These are phyloP conservation scores for Thermophis baileyi DNA, from an alignment of 2,113 vertebrate species.

Conservation along the genomic window DNA sequence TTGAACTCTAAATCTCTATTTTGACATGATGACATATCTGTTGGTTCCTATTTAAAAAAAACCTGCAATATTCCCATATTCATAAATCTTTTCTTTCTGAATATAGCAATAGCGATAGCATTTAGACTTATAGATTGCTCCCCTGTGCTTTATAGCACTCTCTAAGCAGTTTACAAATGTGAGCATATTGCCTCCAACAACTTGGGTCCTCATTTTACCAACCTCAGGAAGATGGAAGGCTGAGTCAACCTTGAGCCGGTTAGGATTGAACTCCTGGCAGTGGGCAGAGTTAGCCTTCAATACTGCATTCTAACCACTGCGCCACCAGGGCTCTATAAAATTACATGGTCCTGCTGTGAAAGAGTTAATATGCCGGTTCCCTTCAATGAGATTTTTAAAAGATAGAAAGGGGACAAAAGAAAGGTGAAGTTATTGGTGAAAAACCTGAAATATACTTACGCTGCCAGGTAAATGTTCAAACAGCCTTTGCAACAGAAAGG, in stretches of 20 bases:
- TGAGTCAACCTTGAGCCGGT: neutral
- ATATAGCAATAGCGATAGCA: neutral
- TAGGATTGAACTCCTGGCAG: neutral
- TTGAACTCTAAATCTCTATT: neutral
- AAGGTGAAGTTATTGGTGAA: constrained; percentile 49
- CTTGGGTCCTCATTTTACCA: neutral
- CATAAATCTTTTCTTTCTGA: constrained; percentile 35
- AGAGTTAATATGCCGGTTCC: constrained; percentile 36
- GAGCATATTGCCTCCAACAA: neutral
- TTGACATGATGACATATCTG: neutral
- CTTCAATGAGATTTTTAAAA: constrained; percentile 18
- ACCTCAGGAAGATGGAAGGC: neutral
- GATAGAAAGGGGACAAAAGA: constrained; percentile 31
- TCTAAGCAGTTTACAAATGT: neutral
- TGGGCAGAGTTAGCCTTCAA: neutral
- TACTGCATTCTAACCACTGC: neutral
- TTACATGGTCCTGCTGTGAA: constrained; percentile 26
- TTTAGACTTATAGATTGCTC: neutral
- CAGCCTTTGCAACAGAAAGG: constrained; percentile 53
- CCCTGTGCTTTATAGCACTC: neutral
- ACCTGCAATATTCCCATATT: constrained; percentile 29
- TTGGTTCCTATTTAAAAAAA: neutral
- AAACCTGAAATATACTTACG: constrained; percentile 70
- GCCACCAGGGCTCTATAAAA: neutral
- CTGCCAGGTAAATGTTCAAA: constrained; percentile 68